These are phyloP conservation scores for Micromussa lordhowensis DNA, from an alignment of 92 coral and sea anemone genomes.

Conservation along the genomic window DNA sequence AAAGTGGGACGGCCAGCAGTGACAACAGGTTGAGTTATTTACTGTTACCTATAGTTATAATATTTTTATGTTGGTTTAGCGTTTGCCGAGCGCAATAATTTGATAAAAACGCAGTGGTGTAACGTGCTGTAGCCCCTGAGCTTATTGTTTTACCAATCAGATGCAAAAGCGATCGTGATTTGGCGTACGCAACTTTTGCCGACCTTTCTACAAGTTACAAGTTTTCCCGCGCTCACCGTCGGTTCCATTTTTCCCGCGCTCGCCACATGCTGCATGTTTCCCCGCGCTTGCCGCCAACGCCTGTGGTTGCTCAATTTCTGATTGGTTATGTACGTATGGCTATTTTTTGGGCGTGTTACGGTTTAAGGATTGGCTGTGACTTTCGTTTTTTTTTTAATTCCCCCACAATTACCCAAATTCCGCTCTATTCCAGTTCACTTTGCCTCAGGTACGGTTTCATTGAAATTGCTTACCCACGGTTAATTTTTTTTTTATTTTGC, in stretches of 20 bases:
- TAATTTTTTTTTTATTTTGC: background rate
- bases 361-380: no score
- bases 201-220: background rate
- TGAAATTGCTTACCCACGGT: background rate
- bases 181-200: background rate
- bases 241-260: background rate
- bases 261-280: background rate
- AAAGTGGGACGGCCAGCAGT: slow-evolving; percentile 52
- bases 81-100: background rate
- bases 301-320: background rate
- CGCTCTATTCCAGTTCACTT: background rate
- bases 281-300: background rate
- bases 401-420: background rate
- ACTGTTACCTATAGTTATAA: background rate
- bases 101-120: background rate
- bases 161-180: background rate
- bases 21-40: slow-evolving; percentile 40
- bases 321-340: background rate
- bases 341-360: no score
- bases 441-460: background rate
- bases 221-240: background rate
- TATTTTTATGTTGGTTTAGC: background rate
- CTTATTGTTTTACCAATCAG: no score
- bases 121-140: no score
- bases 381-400: no score